Evolutionary conservation across 2,888 invertebrate genomes (phyloP).

Genomic region (Danaus chrysippus): DNA sequence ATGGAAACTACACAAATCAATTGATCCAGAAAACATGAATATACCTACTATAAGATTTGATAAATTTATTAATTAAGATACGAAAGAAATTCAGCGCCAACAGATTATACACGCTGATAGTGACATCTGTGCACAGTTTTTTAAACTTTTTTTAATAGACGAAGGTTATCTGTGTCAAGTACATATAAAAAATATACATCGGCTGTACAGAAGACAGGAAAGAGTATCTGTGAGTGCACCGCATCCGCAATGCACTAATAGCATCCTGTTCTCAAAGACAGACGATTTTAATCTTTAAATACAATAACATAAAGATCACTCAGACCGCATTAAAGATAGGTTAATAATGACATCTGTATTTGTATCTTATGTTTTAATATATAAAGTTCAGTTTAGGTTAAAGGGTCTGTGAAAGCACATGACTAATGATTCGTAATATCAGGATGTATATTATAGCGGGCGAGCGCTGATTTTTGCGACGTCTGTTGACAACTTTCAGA

Average conservation of each 20-base stretch:
- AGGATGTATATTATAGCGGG: conserved; percentile 23
- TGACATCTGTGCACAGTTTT: neutral
- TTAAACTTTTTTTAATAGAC: neutral
- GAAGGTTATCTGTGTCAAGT: conserved; percentile 15
- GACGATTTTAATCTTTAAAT: conserved; percentile 37
- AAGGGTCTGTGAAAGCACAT: conserved; percentile 12
- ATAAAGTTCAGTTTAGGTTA: conserved; percentile 15
- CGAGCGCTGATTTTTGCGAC: conserved; percentile 22
- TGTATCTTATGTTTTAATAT: conserved; percentile 10
- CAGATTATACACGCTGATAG: neutral
- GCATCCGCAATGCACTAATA: conserved; percentile 47
- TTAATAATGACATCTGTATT: conserved; percentile 8
- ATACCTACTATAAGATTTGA: too few species aligned
- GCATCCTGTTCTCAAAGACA: conserved; percentile 36
- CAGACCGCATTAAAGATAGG: neutral
- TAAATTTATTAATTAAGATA: too few species aligned
- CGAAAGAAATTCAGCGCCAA: neutral
- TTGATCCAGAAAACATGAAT: too few species aligned
- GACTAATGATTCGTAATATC: conserved; percentile 24
- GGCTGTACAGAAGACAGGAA: conserved; percentile 48
- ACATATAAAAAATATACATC: conserved; percentile 32
- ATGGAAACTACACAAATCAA: too few species aligned
- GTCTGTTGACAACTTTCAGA: conserved; percentile 22
- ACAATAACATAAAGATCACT: conserved; percentile 26
- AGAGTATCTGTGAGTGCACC: conserved; percentile 45